Conservation (phyloP, 2,888 invertebrate genomes). For the Copidosoma aretas region DNA sequence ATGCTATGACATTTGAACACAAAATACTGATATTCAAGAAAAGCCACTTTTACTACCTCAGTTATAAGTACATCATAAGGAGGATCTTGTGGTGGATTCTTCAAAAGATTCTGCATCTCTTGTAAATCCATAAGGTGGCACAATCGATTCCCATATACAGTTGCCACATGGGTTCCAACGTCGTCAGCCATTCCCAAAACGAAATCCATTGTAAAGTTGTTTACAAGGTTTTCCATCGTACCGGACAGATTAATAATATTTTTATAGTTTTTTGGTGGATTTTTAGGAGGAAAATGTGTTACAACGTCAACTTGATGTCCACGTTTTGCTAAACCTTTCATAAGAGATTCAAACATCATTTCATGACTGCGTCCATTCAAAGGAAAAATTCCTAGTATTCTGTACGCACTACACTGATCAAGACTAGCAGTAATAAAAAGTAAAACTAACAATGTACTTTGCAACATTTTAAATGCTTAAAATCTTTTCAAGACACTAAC, state of each 20-base stretch:
- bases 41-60: slow-evolving; percentile 42
- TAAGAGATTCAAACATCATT: slow-evolving; percentile 61
- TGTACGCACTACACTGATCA: slow-evolving; percentile 42
- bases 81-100: slow-evolving; percentile 47
- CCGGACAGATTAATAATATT: slow-evolving; percentile 54
- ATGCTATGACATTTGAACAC: neutral
- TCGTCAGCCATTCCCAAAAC: neutral
- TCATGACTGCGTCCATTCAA: slow-evolving; percentile 63
- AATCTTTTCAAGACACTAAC: neutral
- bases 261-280: slow-evolving; percentile 53
- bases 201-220: slow-evolving; percentile 47
- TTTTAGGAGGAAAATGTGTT: slow-evolving; percentile 56
- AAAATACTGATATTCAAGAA: neutral
- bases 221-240: slow-evolving; percentile 38
- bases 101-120: slow-evolving; percentile 45
- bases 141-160: slow-evolving; percentile 37
- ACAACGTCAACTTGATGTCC: slow-evolving; percentile 63
- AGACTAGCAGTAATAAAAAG: neutral
- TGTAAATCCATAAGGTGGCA: slow-evolving; percentile 43
- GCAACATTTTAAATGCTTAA: slow-evolving; percentile 7
- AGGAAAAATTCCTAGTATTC: slow-evolving; percentile 62
- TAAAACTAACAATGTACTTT: neutral
- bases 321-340: slow-evolving; percentile 59
- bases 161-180: slow-evolving; percentile 29
- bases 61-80: slow-evolving; percentile 50